Percentiles rank a stretch among this genome's conserved stretches.
phyloP scores from a whole-genome alignment of 2,113 vertebrate species.

The Chaetorhynchus papuensis region DNA sequence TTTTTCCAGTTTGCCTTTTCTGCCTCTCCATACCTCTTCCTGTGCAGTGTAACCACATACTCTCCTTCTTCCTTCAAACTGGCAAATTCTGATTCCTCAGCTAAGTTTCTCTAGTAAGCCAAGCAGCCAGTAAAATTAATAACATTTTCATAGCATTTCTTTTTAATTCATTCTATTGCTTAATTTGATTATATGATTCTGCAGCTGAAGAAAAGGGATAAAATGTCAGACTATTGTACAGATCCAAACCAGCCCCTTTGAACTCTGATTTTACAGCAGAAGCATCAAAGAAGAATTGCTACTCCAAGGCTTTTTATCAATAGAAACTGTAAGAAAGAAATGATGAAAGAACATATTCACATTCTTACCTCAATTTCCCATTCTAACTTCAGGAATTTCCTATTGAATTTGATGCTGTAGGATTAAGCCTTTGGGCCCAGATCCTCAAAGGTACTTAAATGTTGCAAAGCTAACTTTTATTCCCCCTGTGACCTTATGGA shows the following conservation, averaged over 20 bases:
- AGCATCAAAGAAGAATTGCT: slow-evolving; percentile 19
- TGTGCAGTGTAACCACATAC: not conserved
- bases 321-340: slow-evolving; percentile 21
- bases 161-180: not conserved
- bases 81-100: not conserved
- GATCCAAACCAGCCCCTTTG: slow-evolving; percentile 6
- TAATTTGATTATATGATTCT: slow-evolving; percentile 4
- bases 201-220: not conserved
- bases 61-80: not conserved
- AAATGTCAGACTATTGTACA: not conserved
- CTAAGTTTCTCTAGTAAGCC: not conserved
- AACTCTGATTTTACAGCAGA: slow-evolving; percentile 47
- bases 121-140: not conserved
- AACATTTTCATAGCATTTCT: not conserved
- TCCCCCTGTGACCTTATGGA: not conserved
- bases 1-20: not conserved
- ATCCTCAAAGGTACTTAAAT: slow-evolving; percentile 7
- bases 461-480: not conserved
- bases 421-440: slow-evolving; percentile 16
- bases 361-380: slow-evolving; percentile 21
- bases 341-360: not conserved
- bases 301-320: slow-evolving; percentile 28
- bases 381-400: not conserved
- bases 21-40: not conserved
- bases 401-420: not conserved